Percentiles rank a stretch among this genome's conserved stretches.
These are phyloP conservation scores for Octodon degus DNA, from an alignment of 2,113 vertebrate species.

Conservation along the genomic window DNA sequence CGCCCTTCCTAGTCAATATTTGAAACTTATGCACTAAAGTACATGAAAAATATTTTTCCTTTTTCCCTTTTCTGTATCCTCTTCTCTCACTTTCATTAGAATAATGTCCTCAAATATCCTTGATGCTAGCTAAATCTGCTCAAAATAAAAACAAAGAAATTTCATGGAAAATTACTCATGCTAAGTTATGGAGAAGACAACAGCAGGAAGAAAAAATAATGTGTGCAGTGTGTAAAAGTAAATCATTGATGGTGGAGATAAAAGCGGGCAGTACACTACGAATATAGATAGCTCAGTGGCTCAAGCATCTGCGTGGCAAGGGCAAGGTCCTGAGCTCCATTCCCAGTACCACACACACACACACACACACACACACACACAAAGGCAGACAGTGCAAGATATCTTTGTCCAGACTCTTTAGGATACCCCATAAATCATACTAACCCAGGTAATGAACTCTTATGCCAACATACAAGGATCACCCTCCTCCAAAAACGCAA, in stretches of 20 bases:
- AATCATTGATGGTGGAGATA: neutral
- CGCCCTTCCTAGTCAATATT: neutral
- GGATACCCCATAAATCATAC: neutral
- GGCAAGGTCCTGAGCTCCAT: too few species aligned
- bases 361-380: too few species aligned
- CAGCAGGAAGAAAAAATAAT: neutral
- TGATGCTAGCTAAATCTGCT: conserved; percentile 5
- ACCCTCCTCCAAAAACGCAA: neutral
- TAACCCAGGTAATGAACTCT: neutral
- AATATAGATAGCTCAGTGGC: too few species aligned
- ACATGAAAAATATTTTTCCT: neutral
- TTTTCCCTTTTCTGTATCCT: neutral
- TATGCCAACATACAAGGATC: neutral
- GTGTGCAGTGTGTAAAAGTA: neutral
- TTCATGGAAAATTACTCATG: conserved; percentile 29
- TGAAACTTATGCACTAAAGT: conserved; percentile 43
- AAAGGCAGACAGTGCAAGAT: neutral
- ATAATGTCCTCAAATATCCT: neutral
- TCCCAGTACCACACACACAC: too few species aligned
- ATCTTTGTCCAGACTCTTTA: neutral
- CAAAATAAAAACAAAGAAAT: conserved; percentile 16
- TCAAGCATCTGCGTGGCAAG: too few species aligned
- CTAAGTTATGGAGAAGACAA: conserved; percentile 21
- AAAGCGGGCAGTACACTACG: neutral
- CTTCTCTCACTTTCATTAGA: conserved; percentile 17